These are phyloP conservation scores for Pseudopipra pipra DNA, from an alignment of 2,113 vertebrate species.

Conservation along the genomic window DNA sequence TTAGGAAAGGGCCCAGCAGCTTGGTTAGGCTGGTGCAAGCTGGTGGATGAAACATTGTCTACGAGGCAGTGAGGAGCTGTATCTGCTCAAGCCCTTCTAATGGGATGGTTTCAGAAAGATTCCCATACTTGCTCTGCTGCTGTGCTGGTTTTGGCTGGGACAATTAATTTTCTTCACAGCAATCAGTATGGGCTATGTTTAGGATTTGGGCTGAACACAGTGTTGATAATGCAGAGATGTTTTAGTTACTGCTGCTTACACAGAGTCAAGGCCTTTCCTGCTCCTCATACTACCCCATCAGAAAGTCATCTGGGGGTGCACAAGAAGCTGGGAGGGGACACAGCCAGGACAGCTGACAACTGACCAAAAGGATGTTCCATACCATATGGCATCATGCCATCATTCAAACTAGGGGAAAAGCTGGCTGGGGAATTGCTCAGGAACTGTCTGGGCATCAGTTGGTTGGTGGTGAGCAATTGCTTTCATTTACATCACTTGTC, in stretches of 20 bases:
- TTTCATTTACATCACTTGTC: background rate
- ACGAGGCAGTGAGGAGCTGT: background rate
- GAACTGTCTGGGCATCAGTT: background rate
- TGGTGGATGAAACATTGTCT: fast-evolving
- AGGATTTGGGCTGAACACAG: background rate
- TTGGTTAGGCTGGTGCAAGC: background rate
- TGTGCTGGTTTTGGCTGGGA: background rate
- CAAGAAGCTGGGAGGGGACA: background rate
- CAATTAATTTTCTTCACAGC: background rate
- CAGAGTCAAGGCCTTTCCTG: background rate
- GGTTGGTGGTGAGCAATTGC: background rate
- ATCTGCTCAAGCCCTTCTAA: background rate
- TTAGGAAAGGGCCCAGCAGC: background rate
- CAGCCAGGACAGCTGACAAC: background rate
- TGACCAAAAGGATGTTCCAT: background rate
- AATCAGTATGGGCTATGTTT: background rate
- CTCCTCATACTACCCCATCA: background rate
- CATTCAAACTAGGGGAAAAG: background rate
- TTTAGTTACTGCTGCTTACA: background rate
- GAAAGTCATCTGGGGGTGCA: background rate
- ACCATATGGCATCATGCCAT: too few species aligned
- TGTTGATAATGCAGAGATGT: background rate
- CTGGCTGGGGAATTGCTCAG: background rate
- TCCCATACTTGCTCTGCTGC: background rate
- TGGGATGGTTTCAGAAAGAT: background rate